phyloP scores from a whole-genome alignment of 2,888 invertebrate genomes.

The Ornithoptera priamus region DNA sequence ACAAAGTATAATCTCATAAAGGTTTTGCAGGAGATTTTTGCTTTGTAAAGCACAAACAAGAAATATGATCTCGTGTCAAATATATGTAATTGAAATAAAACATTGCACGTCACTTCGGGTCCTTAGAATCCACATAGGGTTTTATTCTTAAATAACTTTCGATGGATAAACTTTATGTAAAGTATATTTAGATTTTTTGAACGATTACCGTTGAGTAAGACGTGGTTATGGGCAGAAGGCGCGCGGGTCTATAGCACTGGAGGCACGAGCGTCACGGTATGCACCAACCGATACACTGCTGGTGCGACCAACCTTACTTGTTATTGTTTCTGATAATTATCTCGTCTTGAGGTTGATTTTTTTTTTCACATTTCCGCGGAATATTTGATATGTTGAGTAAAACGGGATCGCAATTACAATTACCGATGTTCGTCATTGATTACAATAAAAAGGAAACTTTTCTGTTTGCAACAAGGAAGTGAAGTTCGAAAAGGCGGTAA shows the following conservation, averaged over 20 bases:
- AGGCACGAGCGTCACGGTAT: slow-evolving; percentile 53
- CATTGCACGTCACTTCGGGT: slow-evolving; percentile 65
- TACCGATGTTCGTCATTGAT: background rate
- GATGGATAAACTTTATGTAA: slow-evolving; percentile 11
- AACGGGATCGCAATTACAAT: slow-evolving; percentile 2
- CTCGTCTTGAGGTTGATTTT: slow-evolving; percentile 49
- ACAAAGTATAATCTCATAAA: slow-evolving; percentile 48
- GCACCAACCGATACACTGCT: slow-evolving; percentile 47
- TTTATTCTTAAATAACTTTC: slow-evolving; percentile 17
- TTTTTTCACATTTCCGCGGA: slow-evolving; percentile 44
- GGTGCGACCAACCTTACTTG: slow-evolving; percentile 54
- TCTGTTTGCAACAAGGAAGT: too few relatives aligned
- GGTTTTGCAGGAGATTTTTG: slow-evolving; percentile 30
- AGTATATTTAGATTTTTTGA: slow-evolving; percentile 2
- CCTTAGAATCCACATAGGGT: slow-evolving; percentile 55
- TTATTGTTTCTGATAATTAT: slow-evolving; percentile 60
- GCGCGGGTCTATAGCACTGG: slow-evolving; percentile 49
- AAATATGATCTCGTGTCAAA: slow-evolving; percentile 54
- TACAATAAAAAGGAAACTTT: too few relatives aligned
- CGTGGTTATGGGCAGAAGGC: slow-evolving; percentile 50
- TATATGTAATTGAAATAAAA: slow-evolving; percentile 54
- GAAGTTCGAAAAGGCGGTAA: too few relatives aligned
- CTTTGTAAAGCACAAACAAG: slow-evolving; percentile 50
- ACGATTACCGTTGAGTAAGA: slow-evolving; percentile 31
- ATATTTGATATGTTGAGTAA: slow-evolving; percentile 16